Base-by-base conservation (phyloP, 2,888 invertebrate genomes). In the Ophioninae sp. region DNA sequence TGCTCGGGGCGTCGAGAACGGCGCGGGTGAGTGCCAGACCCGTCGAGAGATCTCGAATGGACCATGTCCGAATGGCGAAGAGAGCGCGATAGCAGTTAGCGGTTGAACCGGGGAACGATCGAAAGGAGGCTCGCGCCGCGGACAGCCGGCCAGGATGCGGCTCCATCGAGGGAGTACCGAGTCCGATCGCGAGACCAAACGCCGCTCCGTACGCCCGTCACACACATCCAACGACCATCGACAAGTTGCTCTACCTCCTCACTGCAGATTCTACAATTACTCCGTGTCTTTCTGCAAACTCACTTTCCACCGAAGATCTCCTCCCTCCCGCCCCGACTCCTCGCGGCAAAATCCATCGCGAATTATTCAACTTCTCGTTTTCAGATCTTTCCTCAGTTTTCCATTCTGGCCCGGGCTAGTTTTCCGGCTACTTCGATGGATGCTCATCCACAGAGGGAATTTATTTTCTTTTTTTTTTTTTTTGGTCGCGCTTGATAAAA, bases 231-330 rank as follows among this genome's bases (percentile, higher is more conserved):
- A 87, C 80, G 84, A 73, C 70, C 81, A 79, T 79, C 88, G 92
- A 91, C 92, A 91, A 91, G 91, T 92, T 91, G 90, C 84, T 23
- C 75, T 56, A 59, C 88, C 86, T 88, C 88, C 88, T 85, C 39
- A 86, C 86, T 85, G 87, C 81, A 91, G 92, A 91, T 91, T 91
- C 91, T 91, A 90, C 92, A 92, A 92, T 92, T 92, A 91, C 91
- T 92, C 92, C 87, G 73, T 82, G 79, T 76, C 87, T 81, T 87
- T 87, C 87, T 91, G 90, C 91, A 88, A 90, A 91, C 91, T 92
- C 85, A 87, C 86, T 87, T 84, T 81, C 74, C 79, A 57, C 68
- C 62, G 64, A 17, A 30, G 30, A 6, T 44, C 64, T 59, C 65
- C 39, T 41, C 59, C 50, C 56, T 10, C 81, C 69, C 67, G 56